Evolutionary conservation across 1,140 invertebrate genomes (phyloP), one percentile per base, ranked within the genome.

Genomic region (Triops longicaudatus): DNA sequence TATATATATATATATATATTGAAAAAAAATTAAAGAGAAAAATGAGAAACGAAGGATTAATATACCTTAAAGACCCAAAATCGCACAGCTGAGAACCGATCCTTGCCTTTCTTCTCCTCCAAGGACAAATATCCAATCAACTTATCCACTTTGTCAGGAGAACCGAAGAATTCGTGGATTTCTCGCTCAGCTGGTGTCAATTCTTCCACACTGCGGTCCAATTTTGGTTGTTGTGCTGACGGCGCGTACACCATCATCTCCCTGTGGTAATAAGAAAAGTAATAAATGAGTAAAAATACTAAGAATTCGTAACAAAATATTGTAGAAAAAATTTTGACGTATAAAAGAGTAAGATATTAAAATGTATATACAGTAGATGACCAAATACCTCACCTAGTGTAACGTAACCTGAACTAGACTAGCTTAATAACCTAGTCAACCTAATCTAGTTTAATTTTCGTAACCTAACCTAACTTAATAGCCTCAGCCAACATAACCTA

Each of bases 31-130:
- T 78, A 31, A 26, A 78, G 31, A 73, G 4, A 14, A 14, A 31
- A 26, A 14, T 14, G 14, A 73, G 11, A n/a, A 26, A 0, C 14
- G 50, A 17, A 50, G 5, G 6, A 28, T 74, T n/a, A 72, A 80
- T 82, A 85, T 82, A 91, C 89, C 86, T 92, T 92, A 80, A 93
- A 94, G 26, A 96, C 80, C 2, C 87, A 83, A 82, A 90, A 91
- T 44, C 89, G 85, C 44, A 86, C 86, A 4, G 83, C 84, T 81
- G 88, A 90, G 80, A 96, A 96, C 82, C 91, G 91, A 79, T 95
- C 93, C 73, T 89, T 89, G 27, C 91, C 92, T 82, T 95, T 96
- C 80, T 92, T 91, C 80, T 96, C 94, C 81, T 97, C 95, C 3
- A 96, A 85, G 1, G 92, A 91, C 37, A 92, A 86, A 83, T 90